Evolutionary conservation across 2,888 invertebrate species (phyloP).

Genomic region (Gryllus longicercus): DNA sequence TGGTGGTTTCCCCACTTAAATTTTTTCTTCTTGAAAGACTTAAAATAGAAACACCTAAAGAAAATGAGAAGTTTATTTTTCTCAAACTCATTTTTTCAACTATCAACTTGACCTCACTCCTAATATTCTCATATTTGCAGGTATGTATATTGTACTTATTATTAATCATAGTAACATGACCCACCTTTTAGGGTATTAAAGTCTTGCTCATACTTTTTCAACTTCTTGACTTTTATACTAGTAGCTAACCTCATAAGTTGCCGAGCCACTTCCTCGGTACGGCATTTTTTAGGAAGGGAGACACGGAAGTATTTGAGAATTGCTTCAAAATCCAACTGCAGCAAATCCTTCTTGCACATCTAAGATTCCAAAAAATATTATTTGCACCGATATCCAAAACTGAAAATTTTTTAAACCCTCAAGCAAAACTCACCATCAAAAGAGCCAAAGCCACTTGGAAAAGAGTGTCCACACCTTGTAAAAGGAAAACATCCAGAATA

Average conservation of each 20-base stretch:
- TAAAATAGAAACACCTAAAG: too few relatives aligned
- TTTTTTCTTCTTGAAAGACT: too few relatives aligned
- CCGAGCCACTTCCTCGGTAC: conserved; percentile 83
- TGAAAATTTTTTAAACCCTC: too few relatives aligned
- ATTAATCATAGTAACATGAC: conserved; percentile 31
- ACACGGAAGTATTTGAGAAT: conserved; percentile 97
- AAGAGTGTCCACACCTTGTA: conserved; percentile 90
- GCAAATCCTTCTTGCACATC: conserved; percentile 82
- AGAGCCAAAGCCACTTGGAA: conserved; percentile 95
- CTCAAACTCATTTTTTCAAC: too few relatives aligned
- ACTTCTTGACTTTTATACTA: conserved; percentile 85
- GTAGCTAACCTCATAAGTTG: conserved; percentile 88
- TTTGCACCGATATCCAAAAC: neutral
- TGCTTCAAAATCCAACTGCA: conserved; percentile 94
- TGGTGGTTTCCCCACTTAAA: too few relatives aligned
- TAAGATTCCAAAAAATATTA: conserved; percentile 40
- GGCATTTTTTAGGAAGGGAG: conserved; percentile 92
- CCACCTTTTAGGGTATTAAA: conserved; percentile 72
- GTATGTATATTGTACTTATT: too few relatives aligned
- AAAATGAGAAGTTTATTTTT: too few relatives aligned
- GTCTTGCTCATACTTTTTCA: conserved; percentile 93
- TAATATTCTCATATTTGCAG: too few relatives aligned
- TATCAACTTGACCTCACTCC: too few relatives aligned
- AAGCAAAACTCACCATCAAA: conserved; percentile 64
- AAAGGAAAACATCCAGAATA: conserved; percentile 92